Evolutionary conservation across 2,113 vertebrate species (phyloP).

Genomic region (Panthera leo): DNA sequence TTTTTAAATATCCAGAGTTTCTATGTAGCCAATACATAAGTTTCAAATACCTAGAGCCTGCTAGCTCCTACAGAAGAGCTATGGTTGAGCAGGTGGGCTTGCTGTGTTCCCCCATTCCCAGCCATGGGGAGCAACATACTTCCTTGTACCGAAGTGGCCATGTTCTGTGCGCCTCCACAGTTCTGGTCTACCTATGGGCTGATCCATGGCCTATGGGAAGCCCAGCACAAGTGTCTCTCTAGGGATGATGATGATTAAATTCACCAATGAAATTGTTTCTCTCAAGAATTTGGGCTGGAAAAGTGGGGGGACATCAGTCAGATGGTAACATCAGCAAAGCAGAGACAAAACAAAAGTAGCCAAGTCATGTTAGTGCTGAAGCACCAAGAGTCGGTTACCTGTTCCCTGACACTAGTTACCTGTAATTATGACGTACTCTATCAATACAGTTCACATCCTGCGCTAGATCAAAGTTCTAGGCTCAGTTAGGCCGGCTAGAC

Average conservation of each 20-base stretch:
- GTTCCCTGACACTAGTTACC: too few species aligned
- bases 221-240: not conserved
- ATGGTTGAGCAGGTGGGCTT: not conserved
- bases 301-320: not conserved
- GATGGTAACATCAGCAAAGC: not conserved
- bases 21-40: not conserved
- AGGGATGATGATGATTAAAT: not conserved
- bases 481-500: not conserved
- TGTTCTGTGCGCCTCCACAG: not conserved
- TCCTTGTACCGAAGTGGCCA: not conserved
- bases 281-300: not conserved
- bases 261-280: not conserved
- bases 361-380: not conserved
- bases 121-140: not conserved
- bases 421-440: not conserved
- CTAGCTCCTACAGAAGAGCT: not conserved
- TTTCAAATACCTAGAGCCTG: not conserved
- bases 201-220: not conserved
- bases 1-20: not conserved
- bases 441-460: not conserved
- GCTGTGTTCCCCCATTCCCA: not conserved
- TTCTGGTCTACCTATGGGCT: not conserved
- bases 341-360: not conserved
- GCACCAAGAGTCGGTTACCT: not conserved
- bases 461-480: not conserved